Evolutionary conservation across 2,113 vertebrate genomes (phyloP).

Genomic region (Apistogramma diplotaenia): DNA sequence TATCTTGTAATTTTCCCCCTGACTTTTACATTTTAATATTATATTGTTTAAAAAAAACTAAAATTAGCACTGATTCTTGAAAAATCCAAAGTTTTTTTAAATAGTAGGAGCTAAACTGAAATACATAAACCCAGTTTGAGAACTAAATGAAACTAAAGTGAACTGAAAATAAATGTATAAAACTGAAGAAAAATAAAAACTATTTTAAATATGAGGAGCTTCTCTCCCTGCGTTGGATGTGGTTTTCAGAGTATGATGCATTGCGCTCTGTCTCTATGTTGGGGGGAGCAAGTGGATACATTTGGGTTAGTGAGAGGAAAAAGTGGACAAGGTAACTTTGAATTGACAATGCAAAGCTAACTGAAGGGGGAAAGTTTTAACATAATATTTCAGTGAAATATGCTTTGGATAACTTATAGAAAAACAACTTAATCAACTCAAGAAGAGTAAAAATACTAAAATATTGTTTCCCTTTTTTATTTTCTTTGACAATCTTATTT

Average conservation of each 20-base stretch:
- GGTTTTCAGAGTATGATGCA: not conserved
- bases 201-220: not conserved
- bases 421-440: conserved; percentile 45
- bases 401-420: conserved; percentile 37
- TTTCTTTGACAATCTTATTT: conserved; percentile 73
- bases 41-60: not conserved
- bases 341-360: conserved; percentile 45
- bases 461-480: conserved; percentile 72
- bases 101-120: too few species aligned
- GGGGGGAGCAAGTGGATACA: conserved; percentile 8
- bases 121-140: not conserved
- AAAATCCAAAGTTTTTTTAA: not conserved
- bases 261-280: not conserved
- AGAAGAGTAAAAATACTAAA: conserved; percentile 66
- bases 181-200: not conserved
- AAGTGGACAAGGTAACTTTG: conserved; percentile 16
- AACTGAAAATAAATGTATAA: not conserved
- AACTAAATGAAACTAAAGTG: not conserved
- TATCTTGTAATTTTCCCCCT: not conserved
- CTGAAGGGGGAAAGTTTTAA: conserved; percentile 24
- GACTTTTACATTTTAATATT: not conserved
- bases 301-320: not conserved
- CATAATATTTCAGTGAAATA: conserved; percentile 37
- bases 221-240: not conserved
- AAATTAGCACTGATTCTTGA: not conserved